Conservation (phyloP, 2,888 invertebrate genomes). For the Nomada ferruginata region DNA sequence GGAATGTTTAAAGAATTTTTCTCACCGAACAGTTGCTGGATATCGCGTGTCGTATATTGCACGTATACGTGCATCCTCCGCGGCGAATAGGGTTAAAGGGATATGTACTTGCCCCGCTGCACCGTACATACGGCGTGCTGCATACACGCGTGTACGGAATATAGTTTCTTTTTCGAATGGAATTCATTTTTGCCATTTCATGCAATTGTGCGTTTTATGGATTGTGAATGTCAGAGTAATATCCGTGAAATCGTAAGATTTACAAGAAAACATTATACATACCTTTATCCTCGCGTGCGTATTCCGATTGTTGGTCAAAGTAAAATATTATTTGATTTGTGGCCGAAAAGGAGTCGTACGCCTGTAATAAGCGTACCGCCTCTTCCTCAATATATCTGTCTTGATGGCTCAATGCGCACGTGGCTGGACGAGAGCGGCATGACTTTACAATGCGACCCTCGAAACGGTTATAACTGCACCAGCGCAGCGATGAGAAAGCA, state of each 20-base stretch:
- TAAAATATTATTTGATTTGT: conserved; percentile 81
- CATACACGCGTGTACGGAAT: too few relatives aligned
- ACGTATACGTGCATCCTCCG: too few relatives aligned
- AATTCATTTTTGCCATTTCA: not conserved
- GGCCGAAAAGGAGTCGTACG: conserved; percentile 72
- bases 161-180: too few relatives aligned
- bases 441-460: conserved; percentile 59
- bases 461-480: conserved; percentile 57
- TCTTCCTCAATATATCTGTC: conserved; percentile 81
- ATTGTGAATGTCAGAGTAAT: not conserved
- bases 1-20: too few relatives aligned
- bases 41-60: too few relatives aligned
- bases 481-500: conserved; percentile 42
- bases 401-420: conserved; percentile 69
- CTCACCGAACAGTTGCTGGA: not conserved
- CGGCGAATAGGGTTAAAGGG: too few relatives aligned
- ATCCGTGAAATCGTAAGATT: not conserved
- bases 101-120: too few relatives aligned
- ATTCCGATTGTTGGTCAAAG: conserved; percentile 53
- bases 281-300: conserved; percentile 21
- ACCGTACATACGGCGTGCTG: too few relatives aligned
- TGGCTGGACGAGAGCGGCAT: conserved; percentile 52
- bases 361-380: conserved; percentile 78
- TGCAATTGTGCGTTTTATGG: not conserved
- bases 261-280: not conserved